phyloP scores from a whole-genome alignment of 2,888 invertebrate genomes.

The Xanthorhoe spadicearia region DNA sequence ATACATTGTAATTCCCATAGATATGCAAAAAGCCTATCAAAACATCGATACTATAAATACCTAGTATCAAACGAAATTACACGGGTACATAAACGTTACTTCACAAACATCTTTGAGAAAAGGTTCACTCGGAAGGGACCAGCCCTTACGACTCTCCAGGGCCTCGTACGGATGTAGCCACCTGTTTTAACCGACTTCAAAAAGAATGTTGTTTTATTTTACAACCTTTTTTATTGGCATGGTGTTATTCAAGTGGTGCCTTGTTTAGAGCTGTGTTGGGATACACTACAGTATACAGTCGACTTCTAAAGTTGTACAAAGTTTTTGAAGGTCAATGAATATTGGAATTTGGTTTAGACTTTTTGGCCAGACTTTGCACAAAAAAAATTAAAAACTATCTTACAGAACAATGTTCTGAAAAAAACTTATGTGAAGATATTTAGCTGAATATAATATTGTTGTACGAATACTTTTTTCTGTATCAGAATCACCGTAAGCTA shows the following conservation, averaged over 20 bases:
- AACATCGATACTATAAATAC: constrained; percentile 41
- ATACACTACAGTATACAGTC: background rate
- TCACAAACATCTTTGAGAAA: constrained; percentile 51
- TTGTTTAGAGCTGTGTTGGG: background rate
- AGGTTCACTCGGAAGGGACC: constrained; percentile 61
- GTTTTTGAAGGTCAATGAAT: background rate
- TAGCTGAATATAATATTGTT: background rate
- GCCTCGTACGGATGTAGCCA: constrained; percentile 59
- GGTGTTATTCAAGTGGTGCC: constrained; percentile 34
- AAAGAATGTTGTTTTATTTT: constrained; percentile 48
- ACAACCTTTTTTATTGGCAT: constrained; percentile 60
- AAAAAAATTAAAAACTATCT: background rate
- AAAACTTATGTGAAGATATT: background rate
- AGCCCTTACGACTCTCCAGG: constrained; percentile 62
- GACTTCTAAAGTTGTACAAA: background rate
- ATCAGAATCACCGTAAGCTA: background rate
- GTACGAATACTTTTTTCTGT: background rate
- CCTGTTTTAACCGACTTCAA: constrained; percentile 50
- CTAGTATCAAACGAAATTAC: constrained; percentile 38
- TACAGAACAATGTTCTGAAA: background rate
- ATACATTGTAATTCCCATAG: background rate
- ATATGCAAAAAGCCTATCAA: constrained; percentile 41
- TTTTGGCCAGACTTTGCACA: too few relatives aligned
- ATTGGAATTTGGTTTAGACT: background rate
- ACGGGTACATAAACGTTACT: constrained; percentile 40